These are phyloP conservation scores for Brachionus koreanus DNA, from an alignment of 1,140 invertebrate genomes.

Conservation along the genomic window DNA sequence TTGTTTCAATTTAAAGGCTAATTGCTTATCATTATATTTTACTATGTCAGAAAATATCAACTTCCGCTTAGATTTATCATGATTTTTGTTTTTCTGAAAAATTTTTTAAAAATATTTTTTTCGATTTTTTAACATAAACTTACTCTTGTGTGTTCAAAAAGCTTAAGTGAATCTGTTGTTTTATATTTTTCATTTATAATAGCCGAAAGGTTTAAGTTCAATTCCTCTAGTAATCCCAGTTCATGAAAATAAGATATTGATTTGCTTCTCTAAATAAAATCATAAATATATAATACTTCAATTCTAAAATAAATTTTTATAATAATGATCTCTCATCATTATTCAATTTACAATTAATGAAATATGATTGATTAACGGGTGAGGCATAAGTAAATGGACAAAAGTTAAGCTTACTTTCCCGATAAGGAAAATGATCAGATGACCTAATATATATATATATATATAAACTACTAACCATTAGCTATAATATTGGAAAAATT, in stretches of 20 bases:
- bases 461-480: no score
- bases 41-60: neutral
- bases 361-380: no score
- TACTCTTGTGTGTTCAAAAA: neutral
- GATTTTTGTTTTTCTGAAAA: neutral
- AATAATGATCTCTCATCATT: no score
- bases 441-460: no score
- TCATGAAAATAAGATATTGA: constrained; percentile 19
- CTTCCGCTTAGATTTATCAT: neutral
- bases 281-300: no score
- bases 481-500: no score
- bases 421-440: no score
- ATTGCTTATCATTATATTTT: constrained; percentile 4
- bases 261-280: neutral
- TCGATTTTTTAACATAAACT: neutral
- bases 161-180: constrained; percentile 10
- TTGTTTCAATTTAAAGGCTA: neutral
- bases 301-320: neutral
- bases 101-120: neutral
- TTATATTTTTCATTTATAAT: constrained; percentile 34
- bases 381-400: no score
- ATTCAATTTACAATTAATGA: no score
- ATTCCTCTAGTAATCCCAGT: neutral
- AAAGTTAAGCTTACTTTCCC: no score
- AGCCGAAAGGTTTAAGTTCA: neutral